phyloP scores from a whole-genome alignment of 2,888 invertebrate species.

The Phyllotreta cruciferae region DNA sequence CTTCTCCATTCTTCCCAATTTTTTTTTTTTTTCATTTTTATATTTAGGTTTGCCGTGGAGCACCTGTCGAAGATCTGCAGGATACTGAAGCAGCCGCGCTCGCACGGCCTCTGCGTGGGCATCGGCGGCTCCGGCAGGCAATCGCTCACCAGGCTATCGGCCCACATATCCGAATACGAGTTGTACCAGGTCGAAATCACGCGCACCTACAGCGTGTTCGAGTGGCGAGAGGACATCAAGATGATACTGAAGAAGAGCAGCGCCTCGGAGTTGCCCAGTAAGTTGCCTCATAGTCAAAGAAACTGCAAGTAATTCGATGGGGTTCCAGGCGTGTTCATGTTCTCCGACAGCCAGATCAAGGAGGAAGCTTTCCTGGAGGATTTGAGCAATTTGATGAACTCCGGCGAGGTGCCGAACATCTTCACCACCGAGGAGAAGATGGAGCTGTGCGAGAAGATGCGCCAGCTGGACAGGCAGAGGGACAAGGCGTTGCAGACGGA shows the following conservation, averaged over 20 bases:
- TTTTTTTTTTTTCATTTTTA: constrained; percentile 17
- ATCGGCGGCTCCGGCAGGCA: constrained; percentile 94
- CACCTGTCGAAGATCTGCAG: constrained; percentile 91
- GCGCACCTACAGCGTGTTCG: constrained; percentile 79
- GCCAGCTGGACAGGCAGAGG: constrained; percentile 85
- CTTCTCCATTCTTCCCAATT: no score
- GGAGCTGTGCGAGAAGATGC: constrained; percentile 93
- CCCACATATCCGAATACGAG: constrained; percentile 95
- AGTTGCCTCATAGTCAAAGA: not conserved
- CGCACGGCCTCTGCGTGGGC: constrained; percentile 81
- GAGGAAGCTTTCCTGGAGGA: constrained; percentile 94
- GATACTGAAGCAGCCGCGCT: constrained; percentile 89
- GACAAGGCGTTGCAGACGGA: constrained; percentile 90
- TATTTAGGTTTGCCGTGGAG: constrained; percentile 86
- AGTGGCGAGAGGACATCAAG: constrained; percentile 94
- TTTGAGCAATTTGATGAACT: constrained; percentile 89
- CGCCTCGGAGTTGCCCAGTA: constrained; percentile 78
- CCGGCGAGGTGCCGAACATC: constrained; percentile 93
- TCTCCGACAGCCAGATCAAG: constrained; percentile 92
- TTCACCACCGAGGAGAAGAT: constrained; percentile 85
- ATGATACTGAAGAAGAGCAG: constrained; percentile 78
- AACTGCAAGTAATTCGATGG: no score
- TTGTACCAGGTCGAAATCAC: constrained; percentile 92
- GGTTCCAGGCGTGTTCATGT: constrained; percentile 79
- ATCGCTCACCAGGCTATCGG: constrained; percentile 86